A percentile compares a stretch with the other conserved stretches of the same genome.
Evolutionary conservation across 2,797 vertebrate genomes (phyloP).

Genomic region (Cyclura pinguis): DNA sequence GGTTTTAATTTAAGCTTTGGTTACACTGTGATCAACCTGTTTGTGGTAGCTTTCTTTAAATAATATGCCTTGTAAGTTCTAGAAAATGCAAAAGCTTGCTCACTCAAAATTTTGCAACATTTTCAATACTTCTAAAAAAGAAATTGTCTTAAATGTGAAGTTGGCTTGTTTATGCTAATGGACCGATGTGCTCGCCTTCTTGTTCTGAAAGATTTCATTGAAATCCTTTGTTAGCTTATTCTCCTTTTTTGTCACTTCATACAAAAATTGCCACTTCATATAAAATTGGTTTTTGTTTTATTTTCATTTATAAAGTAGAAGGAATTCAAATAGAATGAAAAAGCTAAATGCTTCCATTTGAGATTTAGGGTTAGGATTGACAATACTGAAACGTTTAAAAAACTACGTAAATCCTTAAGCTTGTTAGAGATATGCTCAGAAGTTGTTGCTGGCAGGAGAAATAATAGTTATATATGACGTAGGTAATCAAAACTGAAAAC

Average conservation of each 20-base stretch:
- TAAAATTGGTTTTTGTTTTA: neutral
- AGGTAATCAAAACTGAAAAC: conserved; percentile 16
- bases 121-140: neutral
- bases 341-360: neutral
- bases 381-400: neutral
- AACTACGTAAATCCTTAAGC: neutral
- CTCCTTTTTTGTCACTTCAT: neutral
- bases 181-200: neutral
- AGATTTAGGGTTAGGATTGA: conserved; percentile 3
- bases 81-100: neutral
- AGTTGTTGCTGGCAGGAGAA: neutral
- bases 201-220: neutral
- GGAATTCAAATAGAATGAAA: neutral
- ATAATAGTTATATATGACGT: conserved; percentile 7
- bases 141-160: too few relatives aligned
- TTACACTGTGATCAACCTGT: neutral
- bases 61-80: neutral
- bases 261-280: neutral
- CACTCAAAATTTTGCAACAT: neutral
- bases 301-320: neutral
- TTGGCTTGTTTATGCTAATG: neutral
- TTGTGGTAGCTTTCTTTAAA: conserved; percentile 15
- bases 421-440: conserved; percentile 1
- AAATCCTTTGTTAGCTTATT: neutral
- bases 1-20: neutral